These are phyloP conservation scores for Falco cherrug DNA, from an alignment of 2,797 vertebrate genomes.

Conservation along the genomic window DNA sequence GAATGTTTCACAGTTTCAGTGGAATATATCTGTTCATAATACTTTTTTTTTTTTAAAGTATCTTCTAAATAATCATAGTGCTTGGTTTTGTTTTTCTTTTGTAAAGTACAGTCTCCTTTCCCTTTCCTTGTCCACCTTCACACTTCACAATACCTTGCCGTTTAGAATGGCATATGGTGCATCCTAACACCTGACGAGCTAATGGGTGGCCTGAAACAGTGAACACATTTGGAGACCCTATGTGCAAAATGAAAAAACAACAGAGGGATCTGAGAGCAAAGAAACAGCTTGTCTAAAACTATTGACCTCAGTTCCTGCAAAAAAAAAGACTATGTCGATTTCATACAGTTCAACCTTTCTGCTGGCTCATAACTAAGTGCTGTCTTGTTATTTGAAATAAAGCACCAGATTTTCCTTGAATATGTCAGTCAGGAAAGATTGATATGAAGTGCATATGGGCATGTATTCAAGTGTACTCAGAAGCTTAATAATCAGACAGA, in stretches of 20 bases:
- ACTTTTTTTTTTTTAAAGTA: background rate
- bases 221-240: background rate
- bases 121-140: background rate
- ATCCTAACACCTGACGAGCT: background rate
- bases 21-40: background rate
- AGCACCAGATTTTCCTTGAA: background rate
- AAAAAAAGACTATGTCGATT: background rate
- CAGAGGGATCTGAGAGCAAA: background rate
- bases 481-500: background rate
- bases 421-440: background rate
- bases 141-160: background rate
- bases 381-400: slow-evolving; percentile 20
- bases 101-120: background rate
- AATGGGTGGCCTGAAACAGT: background rate
- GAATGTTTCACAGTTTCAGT: background rate
- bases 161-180: background rate
- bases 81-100: background rate
- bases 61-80: background rate
- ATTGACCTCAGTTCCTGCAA: background rate
- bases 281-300: background rate
- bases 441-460: background rate
- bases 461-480: background rate
- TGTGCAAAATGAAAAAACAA: background rate
- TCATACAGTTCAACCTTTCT: background rate
- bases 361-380: background rate